Percentiles rank a stretch among this genome's conserved stretches.
phyloP scores from a whole-genome alignment of 2,888 invertebrate species.

The Leptothorax acervorum region DNA sequence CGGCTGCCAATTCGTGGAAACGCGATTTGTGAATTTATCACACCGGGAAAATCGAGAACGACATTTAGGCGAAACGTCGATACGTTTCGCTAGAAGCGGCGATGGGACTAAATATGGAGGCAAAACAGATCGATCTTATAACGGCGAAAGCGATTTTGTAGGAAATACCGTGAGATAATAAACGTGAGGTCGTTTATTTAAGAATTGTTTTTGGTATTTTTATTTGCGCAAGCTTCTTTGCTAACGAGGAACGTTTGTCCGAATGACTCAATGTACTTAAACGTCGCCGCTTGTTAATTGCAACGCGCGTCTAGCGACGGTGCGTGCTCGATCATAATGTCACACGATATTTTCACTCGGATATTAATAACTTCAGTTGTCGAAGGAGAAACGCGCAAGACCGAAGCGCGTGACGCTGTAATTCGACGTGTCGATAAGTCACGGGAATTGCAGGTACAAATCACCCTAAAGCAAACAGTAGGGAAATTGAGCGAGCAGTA shows the following conservation, averaged over 20 bases:
- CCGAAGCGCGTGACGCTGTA: background rate
- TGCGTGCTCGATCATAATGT: background rate
- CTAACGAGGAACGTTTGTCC: background rate
- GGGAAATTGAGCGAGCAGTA: conserved; percentile 28
- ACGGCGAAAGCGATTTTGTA: background rate
- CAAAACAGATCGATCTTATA: background rate
- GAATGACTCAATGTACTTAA: background rate
- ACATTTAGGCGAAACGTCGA: background rate
- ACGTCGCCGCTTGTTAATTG: background rate
- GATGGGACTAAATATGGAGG: background rate
- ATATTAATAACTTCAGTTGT: background rate
- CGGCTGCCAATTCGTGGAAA: conserved; percentile 18
- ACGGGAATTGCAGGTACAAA: conserved; percentile 17
- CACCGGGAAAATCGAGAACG: conserved; percentile 8
- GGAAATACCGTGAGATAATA: background rate
- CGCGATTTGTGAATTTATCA: conserved; percentile 15
- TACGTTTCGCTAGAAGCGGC: background rate
- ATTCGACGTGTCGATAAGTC: conserved; percentile 26
- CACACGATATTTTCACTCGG: background rate
- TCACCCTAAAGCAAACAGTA: conserved; percentile 21
- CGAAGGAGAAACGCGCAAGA: background rate
- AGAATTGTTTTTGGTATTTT: background rate
- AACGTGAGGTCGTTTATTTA: background rate
- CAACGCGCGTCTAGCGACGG: background rate
- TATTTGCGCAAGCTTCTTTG: background rate